phyloP scores from a whole-genome alignment of 1,140 invertebrate genomes.

The Aphidius gifuensis region DNA sequence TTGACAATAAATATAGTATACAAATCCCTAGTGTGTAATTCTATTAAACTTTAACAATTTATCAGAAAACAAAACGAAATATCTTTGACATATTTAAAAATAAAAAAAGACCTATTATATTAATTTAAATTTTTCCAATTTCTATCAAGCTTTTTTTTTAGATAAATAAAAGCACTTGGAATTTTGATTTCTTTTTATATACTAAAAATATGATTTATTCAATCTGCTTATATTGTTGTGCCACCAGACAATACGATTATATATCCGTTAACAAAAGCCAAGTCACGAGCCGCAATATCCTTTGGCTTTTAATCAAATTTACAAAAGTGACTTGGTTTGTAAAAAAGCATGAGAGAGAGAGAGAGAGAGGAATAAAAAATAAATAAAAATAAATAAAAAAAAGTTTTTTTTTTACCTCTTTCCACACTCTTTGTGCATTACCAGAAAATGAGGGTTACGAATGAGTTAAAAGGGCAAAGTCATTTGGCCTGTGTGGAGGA shows the following conservation, averaged over 20 bases:
- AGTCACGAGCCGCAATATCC: constrained; percentile 11
- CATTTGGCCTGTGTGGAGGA: background rate
- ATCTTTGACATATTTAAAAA: too few relatives aligned
- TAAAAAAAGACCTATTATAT: background rate
- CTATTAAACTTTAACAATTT: too few relatives aligned
- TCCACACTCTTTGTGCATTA: background rate
- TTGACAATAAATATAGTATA: too few relatives aligned
- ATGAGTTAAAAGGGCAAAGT: constrained; percentile 9
- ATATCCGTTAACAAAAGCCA: too few relatives aligned
- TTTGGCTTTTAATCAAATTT: constrained; percentile 16
- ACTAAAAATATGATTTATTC: background rate
- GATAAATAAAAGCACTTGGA: too few relatives aligned
- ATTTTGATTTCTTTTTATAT: background rate
- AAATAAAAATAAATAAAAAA: constrained; percentile 1
- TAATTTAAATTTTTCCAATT: too few relatives aligned
- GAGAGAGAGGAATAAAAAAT: background rate
- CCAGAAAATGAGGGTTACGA: constrained; percentile 1
- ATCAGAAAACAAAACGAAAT: too few relatives aligned
- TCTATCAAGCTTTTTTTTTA: too few relatives aligned
- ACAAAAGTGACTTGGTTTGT: background rate
- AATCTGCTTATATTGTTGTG: background rate
- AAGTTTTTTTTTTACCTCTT: background rate
- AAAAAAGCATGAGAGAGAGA: too few relatives aligned
- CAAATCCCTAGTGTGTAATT: too few relatives aligned
- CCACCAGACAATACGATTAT: too few relatives aligned